Percentiles rank a stretch among this genome's conserved stretches.
Conservation (phyloP, 2,888 invertebrate species). For the Campoletis raptor region DNA sequence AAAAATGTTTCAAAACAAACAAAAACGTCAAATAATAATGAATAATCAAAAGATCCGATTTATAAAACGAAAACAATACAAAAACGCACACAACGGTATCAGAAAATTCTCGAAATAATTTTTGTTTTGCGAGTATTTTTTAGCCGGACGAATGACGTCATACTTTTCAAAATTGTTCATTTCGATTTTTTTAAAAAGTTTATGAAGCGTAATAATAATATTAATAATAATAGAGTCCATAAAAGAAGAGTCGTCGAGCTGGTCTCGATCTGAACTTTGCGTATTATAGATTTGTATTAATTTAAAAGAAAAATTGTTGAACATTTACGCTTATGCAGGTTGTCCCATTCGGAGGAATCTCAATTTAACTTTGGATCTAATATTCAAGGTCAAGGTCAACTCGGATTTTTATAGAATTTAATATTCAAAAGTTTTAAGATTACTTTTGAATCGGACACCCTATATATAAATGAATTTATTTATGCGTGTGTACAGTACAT, state of each 20-base stretch:
- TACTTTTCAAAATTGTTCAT: not conserved
- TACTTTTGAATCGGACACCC: not conserved
- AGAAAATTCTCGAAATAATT: not conserved
- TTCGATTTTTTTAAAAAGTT: not conserved
- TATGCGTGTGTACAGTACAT: not conserved
- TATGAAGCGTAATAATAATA: conserved; percentile 8
- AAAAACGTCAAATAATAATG: not conserved
- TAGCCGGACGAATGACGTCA: not conserved
- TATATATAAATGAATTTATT: not conserved
- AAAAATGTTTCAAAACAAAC: not conserved
- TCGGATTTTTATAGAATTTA: not conserved
- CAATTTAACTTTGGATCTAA: not conserved
- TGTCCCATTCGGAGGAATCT: not conserved
- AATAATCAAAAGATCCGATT: not conserved
- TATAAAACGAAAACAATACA: not conserved
- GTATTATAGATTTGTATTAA: conserved; percentile 45
- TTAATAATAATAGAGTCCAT: conserved; percentile 34
- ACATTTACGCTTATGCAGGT: not conserved
- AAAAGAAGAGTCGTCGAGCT: conserved; percentile 53
- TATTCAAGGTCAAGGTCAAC: not conserved
- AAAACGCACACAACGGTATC: conserved; percentile 18
- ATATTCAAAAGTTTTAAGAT: conserved; percentile 6
- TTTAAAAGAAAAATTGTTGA: conserved; percentile 38
- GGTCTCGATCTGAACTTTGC: conserved; percentile 53
- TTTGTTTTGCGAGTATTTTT: not conserved